A percentile compares a stretch with the other conserved stretches of the same genome.
These are phyloP conservation scores for Mohoua ochrocephala DNA, from an alignment of 2,113 vertebrate species.

Conservation along the genomic window DNA sequence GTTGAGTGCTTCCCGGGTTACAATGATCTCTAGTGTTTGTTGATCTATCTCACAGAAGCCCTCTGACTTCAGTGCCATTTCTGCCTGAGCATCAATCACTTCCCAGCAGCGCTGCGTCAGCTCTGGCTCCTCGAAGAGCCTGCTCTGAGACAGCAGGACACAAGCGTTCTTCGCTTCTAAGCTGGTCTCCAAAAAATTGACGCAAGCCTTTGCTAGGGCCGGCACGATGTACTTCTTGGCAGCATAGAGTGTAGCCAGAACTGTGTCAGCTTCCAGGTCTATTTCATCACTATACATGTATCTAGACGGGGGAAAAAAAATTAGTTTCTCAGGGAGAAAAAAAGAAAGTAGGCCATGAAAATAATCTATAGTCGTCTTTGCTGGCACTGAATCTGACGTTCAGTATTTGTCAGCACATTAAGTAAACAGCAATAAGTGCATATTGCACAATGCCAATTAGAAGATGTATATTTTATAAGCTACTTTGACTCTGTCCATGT, in stretches of 20 bases:
- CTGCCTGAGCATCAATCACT: slow-evolving; percentile 96
- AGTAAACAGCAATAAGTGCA: background rate
- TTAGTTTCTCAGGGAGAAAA: background rate
- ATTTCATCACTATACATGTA: slow-evolving; percentile 98
- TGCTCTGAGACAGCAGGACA: slow-evolving; percentile 94
- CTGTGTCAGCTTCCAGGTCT: slow-evolving; percentile 93
- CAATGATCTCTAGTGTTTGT: slow-evolving; percentile 89
- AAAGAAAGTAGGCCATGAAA: background rate
- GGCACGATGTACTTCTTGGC: slow-evolving; percentile 98
- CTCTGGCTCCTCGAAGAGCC: slow-evolving; percentile 95
- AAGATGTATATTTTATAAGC: slow-evolving; percentile 61
- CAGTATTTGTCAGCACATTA: slow-evolving; percentile 11
- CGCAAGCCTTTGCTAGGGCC: slow-evolving; percentile 90
- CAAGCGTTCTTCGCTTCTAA: slow-evolving; percentile 95
- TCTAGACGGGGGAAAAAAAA: slow-evolving; percentile 61
- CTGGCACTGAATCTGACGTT: background rate
- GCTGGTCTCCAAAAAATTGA: slow-evolving; percentile 93
- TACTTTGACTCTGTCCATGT: slow-evolving; percentile 43
- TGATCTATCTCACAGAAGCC: slow-evolving; percentile 93
- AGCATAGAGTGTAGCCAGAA: slow-evolving; percentile 92
- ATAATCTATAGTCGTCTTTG: background rate
- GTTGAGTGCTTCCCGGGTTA: slow-evolving; percentile 89
- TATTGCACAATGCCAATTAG: slow-evolving; percentile 10
- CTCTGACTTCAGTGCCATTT: slow-evolving; percentile 89
- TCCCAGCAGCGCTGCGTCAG: slow-evolving; percentile 96